Evolutionary conservation across 1,140 invertebrate genomes (phyloP).

Genomic region (Temnothorax curvispinosus): DNA sequence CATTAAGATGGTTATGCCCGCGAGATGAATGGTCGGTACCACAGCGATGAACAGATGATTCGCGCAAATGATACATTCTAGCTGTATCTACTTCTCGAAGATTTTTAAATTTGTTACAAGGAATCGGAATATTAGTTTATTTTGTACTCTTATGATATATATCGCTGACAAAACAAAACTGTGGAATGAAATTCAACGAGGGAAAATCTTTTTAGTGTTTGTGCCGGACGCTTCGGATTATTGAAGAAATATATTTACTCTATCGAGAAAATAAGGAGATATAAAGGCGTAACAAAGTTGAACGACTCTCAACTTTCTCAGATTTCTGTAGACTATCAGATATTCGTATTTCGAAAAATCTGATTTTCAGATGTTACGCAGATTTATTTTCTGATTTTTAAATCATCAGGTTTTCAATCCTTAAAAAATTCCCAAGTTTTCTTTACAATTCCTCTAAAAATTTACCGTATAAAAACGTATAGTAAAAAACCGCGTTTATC

Average conservation of each 20-base stretch:
- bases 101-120: background rate
- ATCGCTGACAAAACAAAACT: background rate
- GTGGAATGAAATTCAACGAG: background rate
- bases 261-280: background rate
- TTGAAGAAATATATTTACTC: background rate
- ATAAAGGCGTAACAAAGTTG: background rate
- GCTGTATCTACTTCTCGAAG: background rate
- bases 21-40: background rate
- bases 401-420: background rate
- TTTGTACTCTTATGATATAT: background rate
- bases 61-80: background rate
- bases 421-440: background rate
- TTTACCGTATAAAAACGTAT: background rate
- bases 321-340: background rate
- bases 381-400: background rate
- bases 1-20: conserved; percentile 3
- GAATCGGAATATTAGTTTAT: background rate
- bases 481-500: background rate
- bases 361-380: background rate
- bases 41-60: background rate
- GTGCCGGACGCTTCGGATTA: background rate
- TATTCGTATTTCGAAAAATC: background rate
- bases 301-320: background rate
- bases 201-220: background rate
- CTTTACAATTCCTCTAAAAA: background rate